Conservation (phyloP, 2,113 vertebrate species). For the Diphyllodes magnificus region DNA sequence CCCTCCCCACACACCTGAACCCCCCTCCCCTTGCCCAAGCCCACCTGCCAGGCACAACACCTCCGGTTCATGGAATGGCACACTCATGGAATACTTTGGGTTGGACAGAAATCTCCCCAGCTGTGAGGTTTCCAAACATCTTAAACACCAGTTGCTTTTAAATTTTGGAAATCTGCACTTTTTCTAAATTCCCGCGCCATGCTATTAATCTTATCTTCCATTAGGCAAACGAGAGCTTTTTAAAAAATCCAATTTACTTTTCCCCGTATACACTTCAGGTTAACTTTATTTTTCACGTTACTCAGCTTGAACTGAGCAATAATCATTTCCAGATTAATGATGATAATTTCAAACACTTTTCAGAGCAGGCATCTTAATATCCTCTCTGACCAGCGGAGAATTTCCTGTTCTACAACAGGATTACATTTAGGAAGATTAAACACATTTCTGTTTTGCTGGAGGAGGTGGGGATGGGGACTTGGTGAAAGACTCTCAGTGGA, state of each 20-base stretch:
- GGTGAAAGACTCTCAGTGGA: background rate
- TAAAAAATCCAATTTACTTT: conserved; percentile 53
- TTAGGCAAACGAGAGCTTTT: conserved; percentile 44
- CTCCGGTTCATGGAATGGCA: background rate
- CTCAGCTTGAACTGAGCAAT: conserved; percentile 56
- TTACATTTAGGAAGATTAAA: conserved; percentile 58
- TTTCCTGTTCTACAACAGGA: conserved; percentile 62
- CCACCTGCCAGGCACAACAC: background rate
- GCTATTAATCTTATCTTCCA: conserved; percentile 58
- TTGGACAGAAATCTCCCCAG: background rate
- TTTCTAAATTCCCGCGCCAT: background rate
- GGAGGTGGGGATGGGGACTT: background rate
- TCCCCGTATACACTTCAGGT: conserved; percentile 28
- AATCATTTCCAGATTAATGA: conserved; percentile 64
- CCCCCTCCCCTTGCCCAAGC: background rate
- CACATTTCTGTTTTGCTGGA: background rate
- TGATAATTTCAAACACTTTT: conserved; percentile 57
- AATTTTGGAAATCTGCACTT: background rate
- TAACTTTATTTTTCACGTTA: conserved; percentile 60
- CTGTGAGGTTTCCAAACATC: background rate
- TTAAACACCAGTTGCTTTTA: background rate
- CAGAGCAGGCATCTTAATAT: conserved; percentile 50
- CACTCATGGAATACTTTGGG: background rate
- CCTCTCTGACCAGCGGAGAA: conserved; percentile 48
- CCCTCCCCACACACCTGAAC: background rate